phyloP scores from a whole-genome alignment of 2,888 invertebrate species.

The Cabera pusaria region DNA sequence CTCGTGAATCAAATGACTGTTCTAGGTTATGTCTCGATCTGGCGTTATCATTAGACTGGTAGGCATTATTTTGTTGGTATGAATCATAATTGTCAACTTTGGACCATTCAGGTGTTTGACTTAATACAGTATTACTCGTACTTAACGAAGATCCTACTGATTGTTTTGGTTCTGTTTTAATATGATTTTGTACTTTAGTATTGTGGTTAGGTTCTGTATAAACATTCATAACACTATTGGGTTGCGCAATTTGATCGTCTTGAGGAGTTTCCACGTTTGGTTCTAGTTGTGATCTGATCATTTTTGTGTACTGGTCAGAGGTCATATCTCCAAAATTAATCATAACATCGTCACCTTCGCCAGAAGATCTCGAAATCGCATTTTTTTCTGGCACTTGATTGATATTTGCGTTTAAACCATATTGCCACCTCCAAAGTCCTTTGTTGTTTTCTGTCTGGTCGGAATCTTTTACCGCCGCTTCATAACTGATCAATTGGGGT shows the following conservation, averaged over 20 bases:
- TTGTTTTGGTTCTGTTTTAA: constrained; percentile 6
- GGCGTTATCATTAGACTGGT: constrained; percentile 10
- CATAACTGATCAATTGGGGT: constrained; percentile 73
- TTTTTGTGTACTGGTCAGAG: constrained; percentile 65
- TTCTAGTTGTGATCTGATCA: constrained; percentile 59
- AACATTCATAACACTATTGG: constrained; percentile 14
- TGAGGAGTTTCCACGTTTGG: constrained; percentile 29
- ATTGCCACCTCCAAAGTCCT: constrained; percentile 76
- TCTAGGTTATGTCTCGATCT: constrained; percentile 21
- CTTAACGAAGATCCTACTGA: constrained; percentile 13
- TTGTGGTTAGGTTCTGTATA: constrained; percentile 22
- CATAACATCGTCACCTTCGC: constrained; percentile 66
- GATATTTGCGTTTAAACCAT: constrained; percentile 59
- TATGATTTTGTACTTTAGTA: constrained; percentile 13
- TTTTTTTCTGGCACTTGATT: constrained; percentile 60
- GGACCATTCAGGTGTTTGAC: constrained; percentile 13
- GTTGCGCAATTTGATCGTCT: constrained; percentile 30
- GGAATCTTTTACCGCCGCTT: constrained; percentile 57
- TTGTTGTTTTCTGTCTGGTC: constrained; percentile 62
- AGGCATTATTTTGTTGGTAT: constrained; percentile 10
- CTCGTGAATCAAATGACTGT: constrained; percentile 29
- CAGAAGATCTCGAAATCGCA: constrained; percentile 70
- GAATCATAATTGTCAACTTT: constrained; percentile 22
- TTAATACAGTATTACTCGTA: constrained; percentile 17
- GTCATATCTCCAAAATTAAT: constrained; percentile 75